phyloP scores from a whole-genome alignment of 30 jellyfish, hydroid and myxozoan species.

The Aurelia aurita complex sp. Pacific region DNA sequence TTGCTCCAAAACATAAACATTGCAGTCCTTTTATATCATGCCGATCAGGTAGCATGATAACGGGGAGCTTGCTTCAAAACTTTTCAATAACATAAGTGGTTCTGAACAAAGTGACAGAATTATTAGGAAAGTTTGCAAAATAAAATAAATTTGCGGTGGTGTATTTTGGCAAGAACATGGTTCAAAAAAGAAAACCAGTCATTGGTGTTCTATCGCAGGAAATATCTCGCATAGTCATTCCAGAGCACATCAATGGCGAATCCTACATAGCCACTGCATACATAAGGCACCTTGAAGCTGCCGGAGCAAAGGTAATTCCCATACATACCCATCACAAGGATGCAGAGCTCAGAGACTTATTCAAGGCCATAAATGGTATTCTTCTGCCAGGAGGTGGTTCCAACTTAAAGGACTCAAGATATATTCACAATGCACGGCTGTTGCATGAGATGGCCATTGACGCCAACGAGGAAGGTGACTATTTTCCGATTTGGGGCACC shows the following conservation, averaged over 20 bases:
- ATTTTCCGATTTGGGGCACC: slow-evolving; percentile 84
- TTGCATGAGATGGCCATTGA: slow-evolving; percentile 51
- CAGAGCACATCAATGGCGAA: slow-evolving; percentile 33
- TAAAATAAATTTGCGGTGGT: too few species aligned
- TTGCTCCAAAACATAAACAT: too few species aligned
- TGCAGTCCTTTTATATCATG: too few species aligned
- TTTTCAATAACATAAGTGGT: too few species aligned
- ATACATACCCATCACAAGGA: slow-evolving; percentile 43
- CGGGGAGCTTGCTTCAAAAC: too few species aligned
- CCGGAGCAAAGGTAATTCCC: slow-evolving; percentile 81
- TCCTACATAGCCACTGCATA: slow-evolving; percentile 71
- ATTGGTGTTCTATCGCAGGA: slow-evolving; percentile 76
- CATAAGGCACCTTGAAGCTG: slow-evolving; percentile 67
- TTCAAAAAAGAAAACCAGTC: slow-evolving; percentile 27
- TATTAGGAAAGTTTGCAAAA: too few species aligned
- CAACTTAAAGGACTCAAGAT: slow-evolving; percentile 55
- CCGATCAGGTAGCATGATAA: too few species aligned
- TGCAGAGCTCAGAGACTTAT: slow-evolving; percentile 22
- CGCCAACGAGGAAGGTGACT: slow-evolving; percentile 60
- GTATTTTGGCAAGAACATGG: neutral
- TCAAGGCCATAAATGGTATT: slow-evolving; percentile 62
- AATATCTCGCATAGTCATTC: slow-evolving; percentile 20
- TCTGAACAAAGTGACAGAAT: too few species aligned
- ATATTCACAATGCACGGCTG: slow-evolving; percentile 22
- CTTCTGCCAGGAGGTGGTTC: slow-evolving; percentile 91